Conservation (phyloP, 2,797 vertebrate species). For the Mormyrus hasselquistii region DNA sequence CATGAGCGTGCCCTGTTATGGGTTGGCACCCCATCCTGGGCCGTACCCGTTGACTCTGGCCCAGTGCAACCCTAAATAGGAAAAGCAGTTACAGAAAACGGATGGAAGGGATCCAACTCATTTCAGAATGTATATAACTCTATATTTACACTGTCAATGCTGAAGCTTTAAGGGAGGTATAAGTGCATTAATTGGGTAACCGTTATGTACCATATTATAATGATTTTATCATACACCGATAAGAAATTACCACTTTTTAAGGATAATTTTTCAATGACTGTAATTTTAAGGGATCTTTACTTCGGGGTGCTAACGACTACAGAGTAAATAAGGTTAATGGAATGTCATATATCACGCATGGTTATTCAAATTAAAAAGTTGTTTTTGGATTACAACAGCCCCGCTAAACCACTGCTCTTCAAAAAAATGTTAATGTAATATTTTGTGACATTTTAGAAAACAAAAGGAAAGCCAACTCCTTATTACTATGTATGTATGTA, state of each 20-base stretch:
- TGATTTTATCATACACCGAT: background rate
- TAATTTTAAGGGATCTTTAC: background rate
- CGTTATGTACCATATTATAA: background rate
- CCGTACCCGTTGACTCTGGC: background rate
- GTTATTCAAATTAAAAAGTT: constrained; percentile 7
- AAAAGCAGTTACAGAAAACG: background rate
- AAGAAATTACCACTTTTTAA: background rate
- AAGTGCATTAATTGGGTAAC: background rate
- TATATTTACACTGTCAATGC: background rate
- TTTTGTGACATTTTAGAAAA: constrained; percentile 59
- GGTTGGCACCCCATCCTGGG: background rate
- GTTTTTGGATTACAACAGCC: background rate
- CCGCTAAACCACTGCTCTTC: background rate
- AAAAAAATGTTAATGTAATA: constrained; percentile 34
- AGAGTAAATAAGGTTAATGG: background rate
- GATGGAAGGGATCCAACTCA: background rate
- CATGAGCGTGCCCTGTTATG: background rate
- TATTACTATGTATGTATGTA: constrained; percentile 40
- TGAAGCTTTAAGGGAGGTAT: background rate
- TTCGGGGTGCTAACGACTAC: background rate
- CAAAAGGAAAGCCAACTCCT: constrained; percentile 38
- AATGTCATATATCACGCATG: background rate
- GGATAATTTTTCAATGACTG: background rate
- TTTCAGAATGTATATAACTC: background rate
- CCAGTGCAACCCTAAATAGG: background rate